Conservation (phyloP, 2,113 vertebrate species). For the Strigops habroptila region DNA sequence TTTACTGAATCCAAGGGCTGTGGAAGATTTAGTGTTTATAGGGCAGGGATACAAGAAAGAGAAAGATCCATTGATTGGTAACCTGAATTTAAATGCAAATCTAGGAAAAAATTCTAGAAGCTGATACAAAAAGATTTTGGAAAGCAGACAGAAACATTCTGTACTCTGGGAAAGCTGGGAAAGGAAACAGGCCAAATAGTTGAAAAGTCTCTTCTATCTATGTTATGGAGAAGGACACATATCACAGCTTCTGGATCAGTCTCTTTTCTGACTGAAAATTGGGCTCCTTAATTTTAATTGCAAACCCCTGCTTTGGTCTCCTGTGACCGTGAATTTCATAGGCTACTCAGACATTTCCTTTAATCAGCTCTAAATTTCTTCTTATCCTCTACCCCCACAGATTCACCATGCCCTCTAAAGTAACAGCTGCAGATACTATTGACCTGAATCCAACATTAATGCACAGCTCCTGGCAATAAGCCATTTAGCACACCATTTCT, state of each 20-base stretch:
- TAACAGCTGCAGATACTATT: neutral
- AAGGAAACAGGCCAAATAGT: neutral
- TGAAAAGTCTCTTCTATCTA: neutral
- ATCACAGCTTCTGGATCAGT: neutral
- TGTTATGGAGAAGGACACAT: neutral
- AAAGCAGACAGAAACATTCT: neutral
- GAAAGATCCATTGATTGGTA: neutral
- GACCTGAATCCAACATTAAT: neutral
- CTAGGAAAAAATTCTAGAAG: neutral
- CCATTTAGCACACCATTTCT: neutral
- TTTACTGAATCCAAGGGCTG: neutral
- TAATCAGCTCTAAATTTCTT: neutral
- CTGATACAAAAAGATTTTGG: neutral
- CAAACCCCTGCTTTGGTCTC: neutral
- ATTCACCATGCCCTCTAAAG: neutral
- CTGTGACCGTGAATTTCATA: neutral
- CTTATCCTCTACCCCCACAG: neutral
- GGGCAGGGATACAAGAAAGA: neutral
- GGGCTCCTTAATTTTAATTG: neutral
- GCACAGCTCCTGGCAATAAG: neutral
- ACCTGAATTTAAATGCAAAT: neutral
- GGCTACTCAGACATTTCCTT: neutral
- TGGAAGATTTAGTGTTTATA: neutral
- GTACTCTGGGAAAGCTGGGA: neutral
- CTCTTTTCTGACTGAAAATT: conserved; percentile 1